A percentile compares a stretch with the other conserved stretches of the same genome.
Evolutionary conservation across 2,113 vertebrate species (phyloP).

Genomic region (Caranx ignobilis): DNA sequence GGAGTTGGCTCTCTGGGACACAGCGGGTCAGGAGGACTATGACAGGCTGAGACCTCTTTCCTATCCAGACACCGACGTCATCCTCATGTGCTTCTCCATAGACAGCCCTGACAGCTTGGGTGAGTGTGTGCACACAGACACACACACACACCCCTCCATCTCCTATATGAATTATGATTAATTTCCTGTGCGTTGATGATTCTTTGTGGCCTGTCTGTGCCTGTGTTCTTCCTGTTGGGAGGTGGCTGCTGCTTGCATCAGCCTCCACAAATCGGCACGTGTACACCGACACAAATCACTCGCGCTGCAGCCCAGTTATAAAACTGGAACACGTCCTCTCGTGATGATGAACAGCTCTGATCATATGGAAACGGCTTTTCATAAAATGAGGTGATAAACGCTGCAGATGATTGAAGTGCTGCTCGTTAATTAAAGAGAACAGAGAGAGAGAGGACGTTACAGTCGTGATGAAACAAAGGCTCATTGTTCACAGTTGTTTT

Average conservation of each 20-base stretch:
- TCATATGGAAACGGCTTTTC: constrained; percentile 35
- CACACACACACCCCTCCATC: not conserved
- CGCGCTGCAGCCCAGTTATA: constrained; percentile 5
- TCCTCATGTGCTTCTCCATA: constrained; percentile 89
- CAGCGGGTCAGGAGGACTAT: constrained; percentile 88
- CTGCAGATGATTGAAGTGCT: constrained; percentile 11
- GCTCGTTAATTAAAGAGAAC: constrained; percentile 2
- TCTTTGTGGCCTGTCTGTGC: constrained; percentile 12
- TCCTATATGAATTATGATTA: not conserved
- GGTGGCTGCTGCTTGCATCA: constrained; percentile 25
- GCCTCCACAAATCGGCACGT: not conserved
- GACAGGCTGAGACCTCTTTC: constrained; percentile 87
- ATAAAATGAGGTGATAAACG: constrained; percentile 30
- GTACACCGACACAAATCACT: not conserved
- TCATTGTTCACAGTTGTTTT: not conserved
- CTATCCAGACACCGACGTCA: constrained; percentile 88
- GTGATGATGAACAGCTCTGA: constrained; percentile 6
- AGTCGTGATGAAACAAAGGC: constrained; percentile 14
- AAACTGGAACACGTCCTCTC: constrained; percentile 6
- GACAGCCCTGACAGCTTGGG: constrained; percentile 93
- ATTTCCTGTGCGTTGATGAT: not conserved
- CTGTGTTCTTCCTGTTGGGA: constrained; percentile 29
- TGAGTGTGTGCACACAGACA: constrained; percentile 70
- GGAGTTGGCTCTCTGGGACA: constrained; percentile 88
- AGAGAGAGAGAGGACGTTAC: constrained; percentile 10